A percentile compares a stretch with the other conserved stretches of the same genome.
phyloP scores from a whole-genome alignment of 1,140 invertebrate species.

The Drosophila grimshawi region DNA sequence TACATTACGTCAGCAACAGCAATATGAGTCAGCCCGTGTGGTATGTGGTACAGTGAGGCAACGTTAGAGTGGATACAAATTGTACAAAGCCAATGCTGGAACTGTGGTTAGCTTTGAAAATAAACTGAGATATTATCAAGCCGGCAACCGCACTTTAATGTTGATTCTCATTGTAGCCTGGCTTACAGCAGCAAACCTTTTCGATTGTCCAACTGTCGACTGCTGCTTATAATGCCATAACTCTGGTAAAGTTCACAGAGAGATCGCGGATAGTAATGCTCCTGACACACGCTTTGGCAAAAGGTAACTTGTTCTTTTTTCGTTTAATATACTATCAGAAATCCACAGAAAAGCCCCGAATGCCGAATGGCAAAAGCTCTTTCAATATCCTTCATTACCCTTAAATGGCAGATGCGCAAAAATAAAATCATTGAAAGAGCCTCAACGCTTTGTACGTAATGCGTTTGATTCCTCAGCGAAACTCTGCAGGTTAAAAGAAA shows the following conservation, averaged over 20 bases:
- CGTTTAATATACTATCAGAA: slow-evolving; percentile 60
- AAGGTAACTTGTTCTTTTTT: slow-evolving; percentile 54
- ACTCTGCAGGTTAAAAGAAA: slow-evolving; percentile 55
- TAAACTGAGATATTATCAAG: background rate
- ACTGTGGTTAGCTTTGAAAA: background rate
- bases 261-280: slow-evolving; percentile 41
- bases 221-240: slow-evolving; percentile 29
- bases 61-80: slow-evolving; percentile 20
- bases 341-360: slow-evolving; percentile 51
- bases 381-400: slow-evolving; percentile 82
- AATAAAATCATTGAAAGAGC: slow-evolving; percentile 80
- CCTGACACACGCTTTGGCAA: slow-evolving; percentile 24
- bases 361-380: slow-evolving; percentile 58
- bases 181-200: slow-evolving; percentile 1
- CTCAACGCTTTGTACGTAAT: slow-evolving; percentile 73
- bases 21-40: slow-evolving; percentile 26
- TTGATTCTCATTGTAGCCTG: background rate
- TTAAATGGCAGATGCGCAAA: slow-evolving; percentile 74
- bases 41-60: slow-evolving; percentile 31
- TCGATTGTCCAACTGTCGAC: slow-evolving; percentile 13
- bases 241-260: slow-evolving; percentile 34
- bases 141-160: background rate
- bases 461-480: slow-evolving; percentile 77
- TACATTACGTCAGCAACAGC: slow-evolving; percentile 60
- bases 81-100: background rate